A percentile compares a stretch with the other conserved stretches of the same genome.
phyloP scores from a whole-genome alignment of 2,113 vertebrate genomes.

The Variabilichromis moorii region DNA sequence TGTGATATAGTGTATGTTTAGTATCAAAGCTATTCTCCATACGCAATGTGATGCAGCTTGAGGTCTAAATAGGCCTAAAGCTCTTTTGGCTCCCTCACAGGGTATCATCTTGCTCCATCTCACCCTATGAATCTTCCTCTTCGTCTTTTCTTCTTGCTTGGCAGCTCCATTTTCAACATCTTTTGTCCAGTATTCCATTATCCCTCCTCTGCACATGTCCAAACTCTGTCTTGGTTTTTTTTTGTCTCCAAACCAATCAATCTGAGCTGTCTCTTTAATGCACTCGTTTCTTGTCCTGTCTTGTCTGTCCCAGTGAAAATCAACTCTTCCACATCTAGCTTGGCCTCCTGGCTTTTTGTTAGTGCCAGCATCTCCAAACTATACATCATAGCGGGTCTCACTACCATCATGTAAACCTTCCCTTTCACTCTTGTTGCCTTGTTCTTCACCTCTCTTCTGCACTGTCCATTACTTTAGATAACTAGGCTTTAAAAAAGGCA shows the following conservation, averaged over 20 bases:
- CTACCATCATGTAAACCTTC: neutral
- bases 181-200: neutral
- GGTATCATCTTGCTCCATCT: neutral
- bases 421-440: neutral
- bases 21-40: neutral
- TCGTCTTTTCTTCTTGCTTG: fast-evolving
- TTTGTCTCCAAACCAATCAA: neutral
- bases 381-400: neutral
- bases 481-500: neutral
- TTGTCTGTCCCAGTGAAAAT: neutral
- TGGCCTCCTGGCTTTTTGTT: neutral
- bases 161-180: neutral
- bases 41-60: neutral
- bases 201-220: neutral
- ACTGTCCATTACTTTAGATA: neutral
- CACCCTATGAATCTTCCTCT: neutral
- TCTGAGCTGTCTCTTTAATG: neutral
- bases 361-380: neutral
- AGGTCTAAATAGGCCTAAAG: neutral
- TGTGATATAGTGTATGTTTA: neutral
- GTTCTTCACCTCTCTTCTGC: neutral
- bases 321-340: fast-evolving
- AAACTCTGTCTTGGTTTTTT: neutral
- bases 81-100: neutral
- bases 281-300: neutral